Conservation (phyloP, 1,140 invertebrate species). For the Panagrolaimus sp. region DNA sequence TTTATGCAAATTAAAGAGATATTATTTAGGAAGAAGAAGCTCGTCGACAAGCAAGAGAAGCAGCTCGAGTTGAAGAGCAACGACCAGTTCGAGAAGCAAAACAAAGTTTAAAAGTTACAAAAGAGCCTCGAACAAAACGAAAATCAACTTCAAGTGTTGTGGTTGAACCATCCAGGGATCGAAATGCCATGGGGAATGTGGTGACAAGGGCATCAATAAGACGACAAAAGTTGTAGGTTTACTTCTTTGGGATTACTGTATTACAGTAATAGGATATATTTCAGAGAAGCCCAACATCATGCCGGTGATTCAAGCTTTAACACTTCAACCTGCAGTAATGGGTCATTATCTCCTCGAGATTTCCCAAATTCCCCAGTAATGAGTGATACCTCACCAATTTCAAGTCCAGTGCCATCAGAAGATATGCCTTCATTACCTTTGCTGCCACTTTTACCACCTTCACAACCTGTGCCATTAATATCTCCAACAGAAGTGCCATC, state of each 20-base stretch:
- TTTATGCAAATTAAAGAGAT: neutral
- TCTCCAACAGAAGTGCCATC: neutral
- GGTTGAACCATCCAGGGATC: slow-evolving; percentile 39
- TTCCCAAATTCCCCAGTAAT: slow-evolving; percentile 17
- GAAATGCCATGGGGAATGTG: slow-evolving; percentile 20
- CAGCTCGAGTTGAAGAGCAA: slow-evolving; percentile 33
- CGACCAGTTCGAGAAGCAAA: slow-evolving; percentile 32
- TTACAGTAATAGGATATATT: neutral
- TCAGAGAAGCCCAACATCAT: neutral
- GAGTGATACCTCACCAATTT: neutral
- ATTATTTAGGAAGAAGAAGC: slow-evolving; percentile 48
- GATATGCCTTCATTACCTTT: too few species aligned
- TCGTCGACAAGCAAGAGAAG: slow-evolving; percentile 33
- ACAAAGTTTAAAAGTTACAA: slow-evolving; percentile 31
- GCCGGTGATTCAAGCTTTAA: neutral
- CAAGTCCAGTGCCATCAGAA: slow-evolving; percentile 2
- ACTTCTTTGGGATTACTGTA: neutral
- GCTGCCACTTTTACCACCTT: too few species aligned
- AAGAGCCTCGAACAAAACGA: neutral
- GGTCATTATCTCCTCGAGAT: slow-evolving; percentile 11
- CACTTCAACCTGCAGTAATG: too few species aligned
- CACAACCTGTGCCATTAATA: neutral
- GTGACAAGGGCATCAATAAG: slow-evolving; percentile 5
- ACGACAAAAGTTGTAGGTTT: slow-evolving; percentile 13
- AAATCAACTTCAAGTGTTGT: slow-evolving; percentile 17